Percentiles rank a stretch among this genome's conserved stretches.
These are phyloP conservation scores for Colletes latitarsis DNA, from an alignment of 1,140 invertebrate genomes.

Conservation along the genomic window DNA sequence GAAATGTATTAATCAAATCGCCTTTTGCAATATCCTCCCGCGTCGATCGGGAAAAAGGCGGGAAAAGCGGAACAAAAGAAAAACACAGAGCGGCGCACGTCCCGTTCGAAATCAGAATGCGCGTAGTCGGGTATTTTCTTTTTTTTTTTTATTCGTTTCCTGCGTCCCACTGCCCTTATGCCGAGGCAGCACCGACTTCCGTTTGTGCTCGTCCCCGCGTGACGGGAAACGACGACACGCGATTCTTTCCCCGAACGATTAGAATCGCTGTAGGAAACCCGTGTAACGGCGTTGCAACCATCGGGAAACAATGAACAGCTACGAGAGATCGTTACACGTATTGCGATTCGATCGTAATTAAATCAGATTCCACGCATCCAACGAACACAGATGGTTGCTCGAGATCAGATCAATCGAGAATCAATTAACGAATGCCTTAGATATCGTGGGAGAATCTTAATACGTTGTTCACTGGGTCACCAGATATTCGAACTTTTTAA, in stretches of 20 bases:
- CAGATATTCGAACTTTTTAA: not conserved
- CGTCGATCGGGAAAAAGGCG: not conserved
- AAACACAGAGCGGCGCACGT: not conserved
- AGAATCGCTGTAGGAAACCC: constrained; percentile 54
- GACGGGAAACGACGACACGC: constrained; percentile 74
- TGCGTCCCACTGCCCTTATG: constrained; percentile 56
- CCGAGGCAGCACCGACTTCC: constrained; percentile 51
- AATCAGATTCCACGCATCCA: constrained; percentile 11
- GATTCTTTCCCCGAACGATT: constrained; percentile 69
- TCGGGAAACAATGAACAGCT: constrained; percentile 9
- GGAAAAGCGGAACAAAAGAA: not conserved
- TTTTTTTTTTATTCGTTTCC: constrained; percentile 36
- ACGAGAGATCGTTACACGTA: not conserved
- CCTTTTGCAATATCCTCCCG: not conserved
- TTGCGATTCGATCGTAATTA: constrained; percentile 1
- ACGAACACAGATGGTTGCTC: not conserved
- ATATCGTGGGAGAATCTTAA: not conserved
- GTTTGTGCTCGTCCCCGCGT: constrained; percentile 64
- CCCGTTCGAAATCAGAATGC: constrained; percentile 29
- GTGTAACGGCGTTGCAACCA: not conserved
- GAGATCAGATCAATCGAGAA: constrained; percentile 11
- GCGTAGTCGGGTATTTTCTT: constrained; percentile 17
- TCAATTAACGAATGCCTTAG: not conserved
- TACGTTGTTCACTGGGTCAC: not conserved
- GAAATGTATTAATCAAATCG: constrained; percentile 23